Evolutionary conservation across 1,140 invertebrate genomes (phyloP).

Genomic region (Macrobrachium rosenbergii): DNA sequence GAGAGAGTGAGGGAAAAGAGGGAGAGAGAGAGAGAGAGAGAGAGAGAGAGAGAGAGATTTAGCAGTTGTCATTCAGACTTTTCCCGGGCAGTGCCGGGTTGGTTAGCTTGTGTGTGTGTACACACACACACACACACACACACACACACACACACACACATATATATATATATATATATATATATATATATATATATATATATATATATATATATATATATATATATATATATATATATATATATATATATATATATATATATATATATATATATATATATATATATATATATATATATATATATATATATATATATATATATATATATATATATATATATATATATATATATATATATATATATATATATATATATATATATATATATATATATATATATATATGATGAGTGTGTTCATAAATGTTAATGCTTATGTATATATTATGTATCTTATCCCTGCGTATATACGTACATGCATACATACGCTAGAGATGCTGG

Average conservation of each 20-base stretch:
- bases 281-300: slow-evolving; percentile 22
- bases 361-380: not conserved
- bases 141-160: not conserved
- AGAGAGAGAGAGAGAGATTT: too few species aligned
- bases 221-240: slow-evolving; percentile 21
- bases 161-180: slow-evolving; percentile 22
- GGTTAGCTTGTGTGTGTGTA: too few species aligned
- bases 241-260: slow-evolving; percentile 8
- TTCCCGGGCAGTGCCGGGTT: too few species aligned
- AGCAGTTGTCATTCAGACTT: too few species aligned
- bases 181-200: slow-evolving; percentile 20
- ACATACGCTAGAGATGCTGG: too few species aligned
- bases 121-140: too few species aligned
- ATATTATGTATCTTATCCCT: too few species aligned
- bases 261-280: slow-evolving; percentile 17
- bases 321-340: not conserved
- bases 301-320: slow-evolving; percentile 21
- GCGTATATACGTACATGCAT: too few species aligned
- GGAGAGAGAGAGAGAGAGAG: too few species aligned
- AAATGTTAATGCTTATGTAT: too few species aligned
- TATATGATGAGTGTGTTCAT: too few species aligned
- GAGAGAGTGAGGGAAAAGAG: too few species aligned
- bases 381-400: slow-evolving; percentile 6
- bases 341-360: slow-evolving; percentile 9
- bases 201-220: slow-evolving; percentile 17